Evolutionary conservation across 2,113 vertebrate genomes (phyloP), one percentile per base, ranked within the genome.

Genomic region (Camelus bactrianus): DNA sequence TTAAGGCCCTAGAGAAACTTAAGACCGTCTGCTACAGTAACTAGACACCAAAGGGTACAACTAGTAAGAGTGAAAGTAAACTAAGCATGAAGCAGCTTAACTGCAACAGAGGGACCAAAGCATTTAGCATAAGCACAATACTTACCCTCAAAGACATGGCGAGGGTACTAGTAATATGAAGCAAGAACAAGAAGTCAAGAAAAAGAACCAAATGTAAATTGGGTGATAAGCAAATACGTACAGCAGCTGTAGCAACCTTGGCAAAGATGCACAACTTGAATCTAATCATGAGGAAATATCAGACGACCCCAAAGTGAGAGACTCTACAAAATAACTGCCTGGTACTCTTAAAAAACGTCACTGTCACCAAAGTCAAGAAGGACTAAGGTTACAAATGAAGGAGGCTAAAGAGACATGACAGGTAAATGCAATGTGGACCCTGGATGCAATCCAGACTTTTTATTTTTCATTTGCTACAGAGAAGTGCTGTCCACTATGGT

Each of bases 391-490:
- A 4, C 14, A 60, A 24, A 83, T 82, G 79, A 95, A 90, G 32
- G 64, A 48, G 56, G 56, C 35, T 76, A 90, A 76, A 89, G 65
- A 96, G 6, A 42, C 48, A 28, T 20, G 70, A 79, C 38, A 94
- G 58, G 24, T 62, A 85, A 93, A 58, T 62, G 52, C 19, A 81
- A 17, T 32, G 11, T 64, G 14, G 50, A 86, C 69, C 50, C 38
- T 48, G 62, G 54, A 42, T 73, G 32, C 8, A 16, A 72, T 92
- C 67, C 26, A 79, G 65, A 56, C 24, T 14, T 85, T 91, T 50
- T 70, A n/a, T 60, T 50, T 91, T 81, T 67, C 50, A n/a, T 81
- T 92, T 92, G 93, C 65, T 56, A 64, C 26, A 70, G 65, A 95
- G 42, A 50, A 75, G 22, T 86, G 48, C 26, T 64, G 52, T 91